These are phyloP conservation scores for Drosophila pruinosa DNA, from an alignment of 1,140 invertebrate genomes.

Conservation along the genomic window DNA sequence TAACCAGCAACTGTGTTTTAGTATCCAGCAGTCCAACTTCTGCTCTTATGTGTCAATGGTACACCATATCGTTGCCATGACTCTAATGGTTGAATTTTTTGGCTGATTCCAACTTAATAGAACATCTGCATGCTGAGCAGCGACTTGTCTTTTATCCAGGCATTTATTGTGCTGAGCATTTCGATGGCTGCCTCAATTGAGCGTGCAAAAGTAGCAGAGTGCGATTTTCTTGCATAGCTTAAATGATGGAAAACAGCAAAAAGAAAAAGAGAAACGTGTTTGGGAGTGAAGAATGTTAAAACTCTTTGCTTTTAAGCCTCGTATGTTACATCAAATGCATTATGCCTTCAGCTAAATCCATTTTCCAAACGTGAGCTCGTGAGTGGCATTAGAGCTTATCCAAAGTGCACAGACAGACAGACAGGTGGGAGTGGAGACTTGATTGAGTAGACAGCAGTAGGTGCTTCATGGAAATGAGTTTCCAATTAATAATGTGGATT, in stretches of 20 bases:
- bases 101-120: constrained; percentile 40
- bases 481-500: constrained; percentile 5
- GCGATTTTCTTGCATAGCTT: constrained; percentile 14
- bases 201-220: constrained; percentile 41
- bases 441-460: not conserved
- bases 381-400: constrained; percentile 1
- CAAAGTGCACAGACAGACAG: not conserved
- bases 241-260: constrained; percentile 17
- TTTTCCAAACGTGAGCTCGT: constrained; percentile 15
- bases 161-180: constrained; percentile 6
- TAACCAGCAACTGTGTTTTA: constrained; percentile 42
- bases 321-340: constrained; percentile 15
- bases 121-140: constrained; percentile 35
- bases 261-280: not conserved
- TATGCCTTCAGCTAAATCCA: constrained; percentile 18
- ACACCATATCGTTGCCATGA: not conserved
- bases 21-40: not conserved
- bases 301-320: not conserved
- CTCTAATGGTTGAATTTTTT: constrained; percentile 10
- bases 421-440: not conserved
- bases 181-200: constrained; percentile 36
- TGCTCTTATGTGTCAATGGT: not conserved
- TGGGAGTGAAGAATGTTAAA: not conserved
- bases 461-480: not conserved
- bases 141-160: constrained; percentile 9